Conservation (phyloP, 2,888 invertebrate genomes). For the Pemphredon lugubris region DNA sequence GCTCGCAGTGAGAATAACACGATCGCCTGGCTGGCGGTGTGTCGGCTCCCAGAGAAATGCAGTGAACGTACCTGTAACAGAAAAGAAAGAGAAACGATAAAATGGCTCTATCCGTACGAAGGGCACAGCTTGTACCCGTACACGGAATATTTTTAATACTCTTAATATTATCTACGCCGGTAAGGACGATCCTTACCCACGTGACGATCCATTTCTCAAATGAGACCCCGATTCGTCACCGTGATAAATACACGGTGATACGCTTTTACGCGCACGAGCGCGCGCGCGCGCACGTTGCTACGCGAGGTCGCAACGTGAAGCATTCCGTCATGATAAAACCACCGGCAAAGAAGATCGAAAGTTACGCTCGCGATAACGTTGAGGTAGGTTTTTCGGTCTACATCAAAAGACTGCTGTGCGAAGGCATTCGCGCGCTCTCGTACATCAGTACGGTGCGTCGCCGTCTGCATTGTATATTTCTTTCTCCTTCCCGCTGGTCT, state of each 20-base stretch:
- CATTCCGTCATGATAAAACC: no score
- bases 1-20: slow-evolving; percentile 60
- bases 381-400: no score
- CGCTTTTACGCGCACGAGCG: background rate
- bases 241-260: slow-evolving; percentile 2
- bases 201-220: slow-evolving; percentile 38
- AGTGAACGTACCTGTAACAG: slow-evolving; percentile 65
- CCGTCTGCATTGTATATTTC: no score
- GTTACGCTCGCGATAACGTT: no score
- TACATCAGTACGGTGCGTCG: no score
- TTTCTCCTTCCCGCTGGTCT: no score
- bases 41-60: slow-evolving; percentile 45
- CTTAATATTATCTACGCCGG: slow-evolving; percentile 18
- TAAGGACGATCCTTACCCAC: background rate
- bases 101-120: slow-evolving; percentile 35
- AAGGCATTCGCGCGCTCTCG: no score
- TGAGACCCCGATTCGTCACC: slow-evolving; percentile 23
- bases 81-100: slow-evolving; percentile 56
- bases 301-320: no score
- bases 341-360: no score
- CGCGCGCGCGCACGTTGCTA: background rate
- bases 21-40: slow-evolving; percentile 17
- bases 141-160: slow-evolving; percentile 26
- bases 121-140: background rate
- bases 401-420: no score